Conservation (phyloP, 2,797 vertebrate species). For the Eupleurogrammus muticus region DNA sequence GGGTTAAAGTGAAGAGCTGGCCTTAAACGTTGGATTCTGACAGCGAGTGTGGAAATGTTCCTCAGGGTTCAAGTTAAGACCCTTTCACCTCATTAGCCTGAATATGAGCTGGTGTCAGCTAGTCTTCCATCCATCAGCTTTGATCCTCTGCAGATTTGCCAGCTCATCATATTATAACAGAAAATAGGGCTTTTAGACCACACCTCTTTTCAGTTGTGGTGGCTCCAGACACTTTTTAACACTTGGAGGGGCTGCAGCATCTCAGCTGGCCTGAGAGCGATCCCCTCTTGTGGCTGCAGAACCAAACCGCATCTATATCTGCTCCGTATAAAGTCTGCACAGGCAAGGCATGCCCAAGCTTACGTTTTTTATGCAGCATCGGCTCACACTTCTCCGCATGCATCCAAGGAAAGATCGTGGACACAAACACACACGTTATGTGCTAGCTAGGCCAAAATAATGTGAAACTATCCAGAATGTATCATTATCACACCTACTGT, state of each 20-base stretch:
- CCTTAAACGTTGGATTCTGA: slow-evolving; percentile 43
- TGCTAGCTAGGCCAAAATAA: slow-evolving; percentile 92
- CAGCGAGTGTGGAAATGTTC: slow-evolving; percentile 47
- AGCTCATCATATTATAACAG: slow-evolving; percentile 21
- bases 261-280: slow-evolving; percentile 93
- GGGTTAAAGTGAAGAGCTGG: slow-evolving; percentile 41
- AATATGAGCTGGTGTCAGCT: slow-evolving; percentile 39
- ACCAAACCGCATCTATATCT: slow-evolving; percentile 43
- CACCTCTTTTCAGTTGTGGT: slow-evolving; percentile 44
- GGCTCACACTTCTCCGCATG: slow-evolving; percentile 43
- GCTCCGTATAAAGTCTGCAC: slow-evolving; percentile 11
- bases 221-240: slow-evolving; percentile 37
- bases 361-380: slow-evolving; percentile 41
- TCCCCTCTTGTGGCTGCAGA: slow-evolving; percentile 46
- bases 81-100: slow-evolving; percentile 56
- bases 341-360: slow-evolving; percentile 42
- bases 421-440: slow-evolving; percentile 55
- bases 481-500: slow-evolving; percentile 68
- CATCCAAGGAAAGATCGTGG: slow-evolving; percentile 40
- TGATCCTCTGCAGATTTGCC: slow-evolving; percentile 17
- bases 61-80: slow-evolving; percentile 62
- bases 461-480: slow-evolving; percentile 92
- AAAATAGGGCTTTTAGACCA: slow-evolving; percentile 21
- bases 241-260: slow-evolving; percentile 42
- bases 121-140: neutral